Evolutionary conservation across 2,888 invertebrate genomes (phyloP), one percentile per base, ranked within the genome.

Genomic region (Hydriomena furcata): DNA sequence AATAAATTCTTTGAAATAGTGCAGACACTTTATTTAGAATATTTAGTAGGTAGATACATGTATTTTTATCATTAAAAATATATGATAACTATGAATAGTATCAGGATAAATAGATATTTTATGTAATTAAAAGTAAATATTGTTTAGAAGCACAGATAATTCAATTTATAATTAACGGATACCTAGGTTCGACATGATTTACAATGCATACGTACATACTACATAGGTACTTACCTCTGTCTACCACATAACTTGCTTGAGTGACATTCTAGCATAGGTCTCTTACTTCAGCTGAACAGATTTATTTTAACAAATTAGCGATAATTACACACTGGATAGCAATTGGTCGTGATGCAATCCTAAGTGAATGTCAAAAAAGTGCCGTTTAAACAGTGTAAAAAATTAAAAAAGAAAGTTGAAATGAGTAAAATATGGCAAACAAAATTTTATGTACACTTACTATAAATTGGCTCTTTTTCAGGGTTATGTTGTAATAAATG

Each of bases 381-480:
- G 32, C 45, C 62, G 60, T 58, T n/a, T 59, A 68, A 56, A 71
- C 57, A 45, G 49, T 61, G 56, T 58, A 42, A 71, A 69, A 56
- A 71, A 59, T 57, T 58, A 37, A 65, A 73, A 76, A 78, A 73
- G 79, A 78, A 79, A 77, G 79, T 77, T 78, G 65, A 79, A 87
- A 77, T 77, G 65, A 71, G 71, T 71, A 82, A 88, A 89, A 88
- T 89, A 89, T 88, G 88, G 88, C 86, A 87, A 86, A 81, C 73
- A 71, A 76, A 68, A 73, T 56, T 32, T 7, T 20, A 32, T 68
- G 66, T 68, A 71, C 70, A 52, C 79, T 73, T 83, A 84, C 85
- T 80, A 82, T 78, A 66, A 73, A 76, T 71, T 71, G 63, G 61
- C 70, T 71, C 65, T 68, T 58, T 65, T 60, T 73, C 63, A 70